Conservation (phyloP, 64 coral and sea anemone species). For the Montipora capricornis region DNA sequence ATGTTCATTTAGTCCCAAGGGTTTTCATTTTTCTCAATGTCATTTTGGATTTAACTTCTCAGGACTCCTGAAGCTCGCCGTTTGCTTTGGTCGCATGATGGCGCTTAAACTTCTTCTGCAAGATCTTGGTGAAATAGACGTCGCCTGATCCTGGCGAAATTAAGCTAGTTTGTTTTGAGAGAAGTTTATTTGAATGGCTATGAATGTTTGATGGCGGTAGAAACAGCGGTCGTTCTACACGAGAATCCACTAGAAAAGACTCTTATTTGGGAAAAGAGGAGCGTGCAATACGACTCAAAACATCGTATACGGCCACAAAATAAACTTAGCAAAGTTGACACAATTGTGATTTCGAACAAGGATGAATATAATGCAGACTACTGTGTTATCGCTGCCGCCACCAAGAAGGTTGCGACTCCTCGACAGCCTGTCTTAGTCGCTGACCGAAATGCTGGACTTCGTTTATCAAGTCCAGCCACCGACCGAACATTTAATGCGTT, state of each 20-base stretch:
- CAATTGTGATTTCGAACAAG: slow-evolving; percentile 79
- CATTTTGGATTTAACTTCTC: slow-evolving; percentile 48
- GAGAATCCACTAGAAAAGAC: slow-evolving; percentile 94
- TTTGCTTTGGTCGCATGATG: slow-evolving; percentile 68
- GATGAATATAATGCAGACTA: slow-evolving; percentile 87
- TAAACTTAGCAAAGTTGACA: slow-evolving; percentile 67
- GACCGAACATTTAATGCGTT: slow-evolving; percentile 77
- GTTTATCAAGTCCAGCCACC: slow-evolving; percentile 50
- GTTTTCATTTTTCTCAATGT: slow-evolving; percentile 44
- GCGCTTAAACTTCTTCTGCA: slow-evolving; percentile 7
- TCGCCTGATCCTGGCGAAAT: slow-evolving; percentile 47
- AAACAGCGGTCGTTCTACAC: slow-evolving; percentile 81
- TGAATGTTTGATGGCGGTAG: slow-evolving; percentile 98
- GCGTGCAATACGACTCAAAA: slow-evolving; percentile 68
- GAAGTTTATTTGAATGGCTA: slow-evolving; percentile 70
- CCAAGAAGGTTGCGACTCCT: slow-evolving; percentile 61
- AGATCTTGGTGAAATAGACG: slow-evolving; percentile 2
- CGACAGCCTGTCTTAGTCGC: slow-evolving; percentile 70
- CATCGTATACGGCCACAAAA: slow-evolving; percentile 81
- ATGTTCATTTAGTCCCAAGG: slow-evolving; percentile 70
- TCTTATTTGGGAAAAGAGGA: slow-evolving; percentile 89
- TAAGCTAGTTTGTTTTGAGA: slow-evolving; percentile 33
- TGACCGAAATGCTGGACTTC: slow-evolving; percentile 59
- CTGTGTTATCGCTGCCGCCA: slow-evolving; percentile 83
- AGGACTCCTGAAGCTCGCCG: slow-evolving; percentile 38